A percentile compares a stretch with the other conserved stretches of the same genome.
Conservation (phyloP, 2,797 vertebrate species). For the Acanthurus leucopareius region DNA sequence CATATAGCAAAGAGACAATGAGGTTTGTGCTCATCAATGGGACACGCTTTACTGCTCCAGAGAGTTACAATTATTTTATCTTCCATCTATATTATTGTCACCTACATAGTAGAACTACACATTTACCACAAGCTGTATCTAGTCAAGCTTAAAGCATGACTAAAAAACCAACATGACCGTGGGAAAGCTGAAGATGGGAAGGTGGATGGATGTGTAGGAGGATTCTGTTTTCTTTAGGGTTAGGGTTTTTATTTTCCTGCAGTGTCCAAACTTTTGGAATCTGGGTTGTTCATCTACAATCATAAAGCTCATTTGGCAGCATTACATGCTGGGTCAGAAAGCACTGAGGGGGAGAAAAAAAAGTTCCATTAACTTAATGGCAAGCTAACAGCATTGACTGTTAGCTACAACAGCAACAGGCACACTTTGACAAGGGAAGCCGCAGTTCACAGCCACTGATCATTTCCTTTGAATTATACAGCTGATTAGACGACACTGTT, state of each 20-base stretch:
- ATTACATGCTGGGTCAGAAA: not conserved
- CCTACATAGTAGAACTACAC: not conserved
- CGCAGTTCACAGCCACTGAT: not conserved
- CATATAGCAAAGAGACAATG: not conserved
- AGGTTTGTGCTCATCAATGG: not conserved
- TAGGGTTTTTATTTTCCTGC: too few species aligned
- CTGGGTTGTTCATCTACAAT: not conserved
- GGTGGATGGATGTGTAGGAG: too few species aligned
- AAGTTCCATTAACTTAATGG: not conserved
- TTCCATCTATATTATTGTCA: not conserved
- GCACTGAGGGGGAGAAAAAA: not conserved
- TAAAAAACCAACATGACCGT: not conserved
- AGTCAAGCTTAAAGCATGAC: not conserved
- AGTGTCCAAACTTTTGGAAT: too few species aligned
- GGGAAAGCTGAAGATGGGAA: not conserved
- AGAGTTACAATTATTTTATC: not conserved
- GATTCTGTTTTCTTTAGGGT: too few species aligned
- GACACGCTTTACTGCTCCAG: not conserved
- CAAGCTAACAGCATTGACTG: not conserved
- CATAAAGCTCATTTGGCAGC: not conserved
- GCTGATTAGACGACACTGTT: not conserved
- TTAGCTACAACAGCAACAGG: not conserved
- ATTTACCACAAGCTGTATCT: not conserved
- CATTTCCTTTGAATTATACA: not conserved
- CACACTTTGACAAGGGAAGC: not conserved